These are phyloP conservation scores for Apodemia zela DNA, from an alignment of 2,888 invertebrate genomes.

Conservation along the genomic window DNA sequence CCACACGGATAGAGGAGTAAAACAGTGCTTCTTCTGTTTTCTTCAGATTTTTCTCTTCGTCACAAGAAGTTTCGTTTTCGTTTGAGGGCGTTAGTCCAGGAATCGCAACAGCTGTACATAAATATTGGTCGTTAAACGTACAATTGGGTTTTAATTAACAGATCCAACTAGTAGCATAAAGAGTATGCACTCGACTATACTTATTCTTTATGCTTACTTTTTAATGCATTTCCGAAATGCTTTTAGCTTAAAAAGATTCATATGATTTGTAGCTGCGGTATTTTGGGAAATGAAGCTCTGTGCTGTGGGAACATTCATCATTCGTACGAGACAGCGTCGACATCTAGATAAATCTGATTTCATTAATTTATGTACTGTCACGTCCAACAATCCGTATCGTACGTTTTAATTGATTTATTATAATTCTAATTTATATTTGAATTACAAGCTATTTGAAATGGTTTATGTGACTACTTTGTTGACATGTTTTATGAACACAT, in stretches of 20 bases:
- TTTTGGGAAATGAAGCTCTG: constrained; percentile 33
- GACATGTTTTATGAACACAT: constrained; percentile 26
- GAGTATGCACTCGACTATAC: neutral
- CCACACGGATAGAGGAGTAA: no score
- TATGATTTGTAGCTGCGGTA: constrained; percentile 66
- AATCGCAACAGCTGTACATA: no score
- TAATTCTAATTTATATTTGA: neutral
- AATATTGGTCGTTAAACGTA: no score
- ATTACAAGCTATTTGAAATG: neutral
- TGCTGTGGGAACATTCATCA: constrained; percentile 20
- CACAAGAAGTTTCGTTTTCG: no score
- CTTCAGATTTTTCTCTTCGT: no score
- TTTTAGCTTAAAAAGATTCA: constrained; percentile 59
- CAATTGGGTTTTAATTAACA: no score
- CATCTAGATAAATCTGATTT: constrained; percentile 16
- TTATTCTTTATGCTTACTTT: neutral
- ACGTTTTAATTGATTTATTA: constrained; percentile 4
- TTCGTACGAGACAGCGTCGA: constrained; percentile 13
- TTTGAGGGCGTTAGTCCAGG: no score
- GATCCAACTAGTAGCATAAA: neutral
- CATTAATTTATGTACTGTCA: constrained; percentile 14
- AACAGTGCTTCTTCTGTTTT: no score
- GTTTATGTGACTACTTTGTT: neutral
- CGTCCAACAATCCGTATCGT: constrained; percentile 1
- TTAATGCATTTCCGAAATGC: constrained; percentile 52